phyloP scores from a whole-genome alignment of 2,113 vertebrate genomes.

The Silurus asotus region DNA sequence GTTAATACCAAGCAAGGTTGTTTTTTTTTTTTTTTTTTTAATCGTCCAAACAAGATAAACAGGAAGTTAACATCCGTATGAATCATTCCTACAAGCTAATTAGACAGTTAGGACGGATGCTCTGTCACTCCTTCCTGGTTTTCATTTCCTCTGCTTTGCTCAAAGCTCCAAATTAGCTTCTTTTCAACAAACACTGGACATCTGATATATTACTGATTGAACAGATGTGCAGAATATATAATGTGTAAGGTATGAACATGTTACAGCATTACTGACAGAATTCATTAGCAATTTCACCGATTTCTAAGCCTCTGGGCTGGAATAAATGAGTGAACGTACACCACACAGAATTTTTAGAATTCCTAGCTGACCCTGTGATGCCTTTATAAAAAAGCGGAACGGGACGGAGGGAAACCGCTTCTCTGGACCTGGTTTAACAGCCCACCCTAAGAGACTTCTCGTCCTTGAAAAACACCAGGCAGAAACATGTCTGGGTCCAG shows the following conservation, averaged over 20 bases:
- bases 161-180: neutral
- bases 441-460: conserved; percentile 18
- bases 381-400: conserved; percentile 37
- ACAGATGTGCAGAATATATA: neutral
- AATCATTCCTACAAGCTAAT: conserved; percentile 16
- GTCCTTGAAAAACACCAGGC: conserved; percentile 24
- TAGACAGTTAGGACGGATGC: neutral
- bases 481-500: conserved; percentile 9
- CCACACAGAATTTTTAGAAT: conserved; percentile 24
- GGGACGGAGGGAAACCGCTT: conserved; percentile 40
- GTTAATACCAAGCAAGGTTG: neutral
- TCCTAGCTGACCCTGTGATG: conserved; percentile 32
- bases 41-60: neutral
- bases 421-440: conserved; percentile 32
- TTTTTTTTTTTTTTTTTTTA: neutral
- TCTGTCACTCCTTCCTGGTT: neutral
- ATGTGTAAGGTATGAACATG: neutral
- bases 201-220: neutral
- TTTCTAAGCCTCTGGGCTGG: neutral
- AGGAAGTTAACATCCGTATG: conserved; percentile 15
- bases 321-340: neutral
- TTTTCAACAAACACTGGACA: neutral
- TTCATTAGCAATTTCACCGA: no score
- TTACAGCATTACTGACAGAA: neutral
- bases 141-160: neutral